Conservation (phyloP, 2,797 vertebrate genomes). For the Crocodylus rhombifer region DNA sequence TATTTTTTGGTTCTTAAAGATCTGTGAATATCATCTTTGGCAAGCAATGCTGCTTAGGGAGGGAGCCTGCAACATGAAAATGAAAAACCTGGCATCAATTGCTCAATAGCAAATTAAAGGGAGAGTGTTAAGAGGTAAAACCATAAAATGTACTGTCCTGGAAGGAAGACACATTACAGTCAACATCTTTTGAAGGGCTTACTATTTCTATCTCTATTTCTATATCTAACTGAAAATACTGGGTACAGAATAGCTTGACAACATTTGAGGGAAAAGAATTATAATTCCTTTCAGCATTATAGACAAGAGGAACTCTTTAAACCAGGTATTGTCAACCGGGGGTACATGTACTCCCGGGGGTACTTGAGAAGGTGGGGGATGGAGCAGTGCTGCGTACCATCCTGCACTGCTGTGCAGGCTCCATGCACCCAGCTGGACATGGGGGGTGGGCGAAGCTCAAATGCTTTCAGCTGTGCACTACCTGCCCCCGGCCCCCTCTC, state of each 20-base stretch:
- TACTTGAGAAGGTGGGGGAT: too few relatives aligned
- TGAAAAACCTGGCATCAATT: slow-evolving; percentile 30
- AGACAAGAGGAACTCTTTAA: not conserved
- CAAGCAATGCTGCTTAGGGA: slow-evolving; percentile 2
- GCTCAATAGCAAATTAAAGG: slow-evolving; percentile 35
- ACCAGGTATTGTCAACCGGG: too few relatives aligned
- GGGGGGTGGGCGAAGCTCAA: too few relatives aligned
- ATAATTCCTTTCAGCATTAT: not conserved
- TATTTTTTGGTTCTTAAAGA: slow-evolving; percentile 37
- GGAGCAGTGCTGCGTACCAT: too few relatives aligned
- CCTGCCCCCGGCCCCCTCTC: too few relatives aligned
- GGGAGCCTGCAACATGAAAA: not conserved
- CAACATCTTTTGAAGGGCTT: not conserved
- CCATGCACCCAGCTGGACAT: too few relatives aligned
- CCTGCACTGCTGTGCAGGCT: too few relatives aligned
- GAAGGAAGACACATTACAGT: not conserved
- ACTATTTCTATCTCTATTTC: too few relatives aligned
- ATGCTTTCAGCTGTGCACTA: too few relatives aligned
- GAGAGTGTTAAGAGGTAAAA: not conserved
- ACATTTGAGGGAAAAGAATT: slow-evolving; percentile 7
- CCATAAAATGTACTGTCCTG: slow-evolving; percentile 21
- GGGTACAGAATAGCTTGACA: not conserved
- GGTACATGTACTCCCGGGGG: too few relatives aligned
- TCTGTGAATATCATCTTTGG: slow-evolving; percentile 57
- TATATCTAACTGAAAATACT: not conserved